A percentile compares a stretch with the other conserved stretches of the same genome.
These are phyloP conservation scores for Drosophila macrospina DNA, from an alignment of 2,888 invertebrate species.

Conservation along the genomic window DNA sequence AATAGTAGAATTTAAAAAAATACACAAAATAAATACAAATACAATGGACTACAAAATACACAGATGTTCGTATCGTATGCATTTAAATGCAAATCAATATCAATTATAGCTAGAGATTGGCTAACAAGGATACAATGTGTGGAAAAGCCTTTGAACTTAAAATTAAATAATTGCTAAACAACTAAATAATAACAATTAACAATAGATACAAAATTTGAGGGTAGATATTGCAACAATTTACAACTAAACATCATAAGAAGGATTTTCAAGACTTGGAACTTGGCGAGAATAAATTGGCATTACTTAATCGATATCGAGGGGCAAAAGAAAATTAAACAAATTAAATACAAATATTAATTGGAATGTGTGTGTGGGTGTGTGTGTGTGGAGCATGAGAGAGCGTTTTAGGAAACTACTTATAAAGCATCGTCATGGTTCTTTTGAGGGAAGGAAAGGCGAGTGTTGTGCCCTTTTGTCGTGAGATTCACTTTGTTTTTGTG, in stretches of 20 bases:
- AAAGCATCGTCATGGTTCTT: constrained; percentile 57
- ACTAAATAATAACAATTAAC: constrained; percentile 78
- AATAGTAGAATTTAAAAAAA: constrained; percentile 41
- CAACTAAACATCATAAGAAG: constrained; percentile 42
- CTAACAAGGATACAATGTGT: constrained; percentile 53
- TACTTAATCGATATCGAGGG: constrained; percentile 59
- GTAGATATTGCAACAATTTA: constrained; percentile 72
- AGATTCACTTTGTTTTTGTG: constrained; percentile 78
- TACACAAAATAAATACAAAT: constrained; percentile 56
- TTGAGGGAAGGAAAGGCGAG: constrained; percentile 5
- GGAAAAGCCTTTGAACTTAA: constrained; percentile 50
- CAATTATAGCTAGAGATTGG: constrained; percentile 61
- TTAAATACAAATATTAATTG: constrained; percentile 29
- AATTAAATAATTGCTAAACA: constrained; percentile 61
- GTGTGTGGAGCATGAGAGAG: constrained; percentile 49
- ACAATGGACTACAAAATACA: constrained; percentile 43
- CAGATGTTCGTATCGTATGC: constrained; percentile 34
- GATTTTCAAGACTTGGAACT: constrained; percentile 22
- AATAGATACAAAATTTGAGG: constrained; percentile 50
- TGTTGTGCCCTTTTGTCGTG: constrained; percentile 20
- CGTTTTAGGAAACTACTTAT: constrained; percentile 30
- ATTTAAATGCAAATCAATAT: constrained; percentile 59
- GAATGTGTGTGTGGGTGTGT: constrained; percentile 47
- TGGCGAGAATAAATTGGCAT: constrained; percentile 62
- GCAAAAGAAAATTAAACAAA: constrained; percentile 24